Conservation (phyloP, 2,797 vertebrate species). For the Anabas testudineus region DNA sequence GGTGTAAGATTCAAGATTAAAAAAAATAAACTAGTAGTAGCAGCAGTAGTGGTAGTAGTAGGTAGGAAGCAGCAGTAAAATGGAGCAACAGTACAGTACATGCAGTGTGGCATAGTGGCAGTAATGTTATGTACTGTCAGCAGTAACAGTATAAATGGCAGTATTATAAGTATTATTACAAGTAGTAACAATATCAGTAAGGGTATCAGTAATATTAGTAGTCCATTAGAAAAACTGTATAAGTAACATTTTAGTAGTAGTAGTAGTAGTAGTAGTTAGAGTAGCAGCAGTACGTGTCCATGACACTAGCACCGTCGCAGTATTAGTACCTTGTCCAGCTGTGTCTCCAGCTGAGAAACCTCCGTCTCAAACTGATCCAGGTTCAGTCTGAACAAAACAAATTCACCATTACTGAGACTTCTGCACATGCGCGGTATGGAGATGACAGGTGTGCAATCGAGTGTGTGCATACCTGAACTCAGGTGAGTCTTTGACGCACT, state of each 20-base stretch:
- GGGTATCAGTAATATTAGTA: too few relatives aligned
- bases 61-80: too few relatives aligned
- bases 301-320: neutral
- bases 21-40: neutral
- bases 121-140: too few relatives aligned
- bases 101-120: too few relatives aligned
- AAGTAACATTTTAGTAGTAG: neutral
- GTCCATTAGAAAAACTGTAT: neutral
- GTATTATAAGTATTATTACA: too few relatives aligned
- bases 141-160: neutral
- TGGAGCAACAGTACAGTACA: too few relatives aligned
- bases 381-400: conserved; percentile 61
- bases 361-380: conserved; percentile 79
- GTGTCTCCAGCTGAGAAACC: conserved; percentile 71
- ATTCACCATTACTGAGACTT: neutral
- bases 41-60: neutral
- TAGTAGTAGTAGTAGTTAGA: neutral
- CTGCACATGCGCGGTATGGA: conserved; percentile 40
- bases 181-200: neutral
- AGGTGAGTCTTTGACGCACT: conserved; percentile 83
- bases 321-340: conserved; percentile 77
- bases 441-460: neutral
- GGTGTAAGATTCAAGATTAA: too few relatives aligned
- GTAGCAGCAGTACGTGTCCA: neutral
- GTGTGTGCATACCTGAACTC: conserved; percentile 76